phyloP scores from a whole-genome alignment of 1,140 invertebrate species.

The Drosophila pachea region DNA sequence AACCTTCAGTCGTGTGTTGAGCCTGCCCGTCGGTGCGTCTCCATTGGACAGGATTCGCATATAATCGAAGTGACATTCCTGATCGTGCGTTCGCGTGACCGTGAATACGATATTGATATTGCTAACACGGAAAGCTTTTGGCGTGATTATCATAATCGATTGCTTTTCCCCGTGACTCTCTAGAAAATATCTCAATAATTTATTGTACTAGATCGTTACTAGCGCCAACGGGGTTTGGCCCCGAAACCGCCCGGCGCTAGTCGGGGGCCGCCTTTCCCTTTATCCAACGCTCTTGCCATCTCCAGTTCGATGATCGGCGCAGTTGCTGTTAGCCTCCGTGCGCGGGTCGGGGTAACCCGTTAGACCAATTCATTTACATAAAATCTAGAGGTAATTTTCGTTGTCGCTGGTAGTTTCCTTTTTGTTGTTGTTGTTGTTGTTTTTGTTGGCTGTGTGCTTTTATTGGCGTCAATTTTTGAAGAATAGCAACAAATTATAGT shows the following conservation, averaged over 20 bases:
- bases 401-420: slow-evolving; percentile 41
- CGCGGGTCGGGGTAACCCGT: slow-evolving; percentile 31
- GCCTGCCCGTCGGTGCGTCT: slow-evolving; percentile 3
- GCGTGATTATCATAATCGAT: background rate
- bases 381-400: slow-evolving; percentile 50
- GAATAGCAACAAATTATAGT: slow-evolving; percentile 63
- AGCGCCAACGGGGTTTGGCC: slow-evolving; percentile 12
- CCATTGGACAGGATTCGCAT: background rate
- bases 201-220: slow-evolving; percentile 48
- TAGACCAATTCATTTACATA: slow-evolving; percentile 58
- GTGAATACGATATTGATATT: slow-evolving; percentile 11
- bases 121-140: background rate
- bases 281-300: background rate
- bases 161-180: slow-evolving; percentile 8
- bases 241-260: too few species aligned
- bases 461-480: slow-evolving; percentile 68
- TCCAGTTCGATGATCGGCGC: slow-evolving; percentile 3
- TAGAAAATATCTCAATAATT: slow-evolving; percentile 50
- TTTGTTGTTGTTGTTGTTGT: slow-evolving; percentile 7
- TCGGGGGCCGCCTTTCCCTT: background rate
- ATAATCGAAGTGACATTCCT: background rate
- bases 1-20: slow-evolving; percentile 32
- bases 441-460: slow-evolving; percentile 37
- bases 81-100: slow-evolving; percentile 12
- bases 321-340: slow-evolving; percentile 15